Conservation (phyloP, 2,888 invertebrate genomes). For the Cheilosia impressa region DNA sequence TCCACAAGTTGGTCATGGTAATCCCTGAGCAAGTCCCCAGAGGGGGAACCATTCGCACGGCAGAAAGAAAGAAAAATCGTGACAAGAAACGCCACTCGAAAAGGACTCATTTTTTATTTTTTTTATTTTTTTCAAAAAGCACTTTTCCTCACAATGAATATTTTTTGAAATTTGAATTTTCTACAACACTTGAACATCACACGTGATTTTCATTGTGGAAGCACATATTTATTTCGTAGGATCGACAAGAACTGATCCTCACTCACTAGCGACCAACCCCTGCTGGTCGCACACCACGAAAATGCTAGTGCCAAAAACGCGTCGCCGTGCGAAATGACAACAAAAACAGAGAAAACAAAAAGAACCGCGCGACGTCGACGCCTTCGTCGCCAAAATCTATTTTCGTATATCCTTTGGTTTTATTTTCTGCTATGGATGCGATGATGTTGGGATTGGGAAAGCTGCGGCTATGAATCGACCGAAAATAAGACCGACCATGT, state of each 20-base stretch:
- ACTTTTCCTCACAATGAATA: not conserved
- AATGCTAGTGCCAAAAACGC: conserved; percentile 67
- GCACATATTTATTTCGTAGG: conserved; percentile 39
- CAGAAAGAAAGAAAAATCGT: conserved; percentile 49
- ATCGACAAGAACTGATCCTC: conserved; percentile 42
- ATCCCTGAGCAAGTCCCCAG: conserved; percentile 44
- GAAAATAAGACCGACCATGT: conserved; percentile 71
- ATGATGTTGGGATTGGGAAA: conserved; percentile 57
- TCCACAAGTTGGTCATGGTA: conserved; percentile 58
- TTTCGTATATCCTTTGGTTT: conserved; percentile 75
- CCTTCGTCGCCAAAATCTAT: conserved; percentile 75
- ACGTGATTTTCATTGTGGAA: conserved; percentile 60
- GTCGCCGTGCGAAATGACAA: conserved; percentile 27
- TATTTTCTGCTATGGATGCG: conserved; percentile 43
- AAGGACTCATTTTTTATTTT: conserved; percentile 58
- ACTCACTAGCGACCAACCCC: conserved; percentile 42
- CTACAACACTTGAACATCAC: conserved; percentile 35
- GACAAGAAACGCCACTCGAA: conserved; percentile 61
- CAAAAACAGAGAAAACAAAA: conserved; percentile 1
- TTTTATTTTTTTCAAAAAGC: conserved; percentile 1
- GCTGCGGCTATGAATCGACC: conserved; percentile 64
- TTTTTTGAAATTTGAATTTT: conserved; percentile 34
- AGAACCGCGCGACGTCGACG: conserved; percentile 59
- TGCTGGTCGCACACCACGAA: conserved; percentile 62
- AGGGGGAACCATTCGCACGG: conserved; percentile 51